Conservation (phyloP, 2,888 invertebrate species). For the Gastrophysa polygoni region DNA sequence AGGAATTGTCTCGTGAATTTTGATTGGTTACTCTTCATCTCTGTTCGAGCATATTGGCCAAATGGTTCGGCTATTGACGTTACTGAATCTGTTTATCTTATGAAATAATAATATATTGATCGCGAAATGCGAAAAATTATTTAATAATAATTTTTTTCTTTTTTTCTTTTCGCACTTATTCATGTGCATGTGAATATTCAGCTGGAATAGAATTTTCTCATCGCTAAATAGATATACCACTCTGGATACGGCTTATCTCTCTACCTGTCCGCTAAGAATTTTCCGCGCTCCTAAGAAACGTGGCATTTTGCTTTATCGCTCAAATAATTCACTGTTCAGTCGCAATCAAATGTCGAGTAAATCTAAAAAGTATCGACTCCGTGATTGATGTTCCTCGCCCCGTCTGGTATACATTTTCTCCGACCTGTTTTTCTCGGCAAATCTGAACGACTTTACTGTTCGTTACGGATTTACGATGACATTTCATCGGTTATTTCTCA, state of each 20-base stretch:
- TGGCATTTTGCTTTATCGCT: neutral
- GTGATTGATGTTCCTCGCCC: constrained; percentile 20
- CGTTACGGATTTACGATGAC: neutral
- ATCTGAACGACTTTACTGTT: neutral
- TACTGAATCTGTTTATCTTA: too few relatives aligned
- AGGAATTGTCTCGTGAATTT: too few relatives aligned
- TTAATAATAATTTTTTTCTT: too few relatives aligned
- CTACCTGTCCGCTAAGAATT: neutral
- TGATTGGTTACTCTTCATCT: too few relatives aligned
- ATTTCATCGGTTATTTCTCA: neutral
- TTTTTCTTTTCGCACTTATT: too few relatives aligned
- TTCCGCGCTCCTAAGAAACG: neutral
- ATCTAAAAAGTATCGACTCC: constrained; percentile 6
- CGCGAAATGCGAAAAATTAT: too few relatives aligned
- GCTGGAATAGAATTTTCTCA: too few relatives aligned
- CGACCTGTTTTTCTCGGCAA: constrained; percentile 19
- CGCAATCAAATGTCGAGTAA: constrained; percentile 7
- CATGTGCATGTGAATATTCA: too few relatives aligned
- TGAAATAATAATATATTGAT: too few relatives aligned
- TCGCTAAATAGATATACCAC: too few relatives aligned
- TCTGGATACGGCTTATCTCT: neutral
- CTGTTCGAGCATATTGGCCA: too few relatives aligned
- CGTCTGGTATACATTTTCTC: constrained; percentile 19
- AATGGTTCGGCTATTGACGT: too few relatives aligned
- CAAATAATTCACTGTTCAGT: neutral